Percentiles rank a stretch among this genome's conserved stretches.
These are phyloP conservation scores for Procambarus clarkii DNA, from an alignment of 1,140 invertebrate species.

Conservation along the genomic window DNA sequence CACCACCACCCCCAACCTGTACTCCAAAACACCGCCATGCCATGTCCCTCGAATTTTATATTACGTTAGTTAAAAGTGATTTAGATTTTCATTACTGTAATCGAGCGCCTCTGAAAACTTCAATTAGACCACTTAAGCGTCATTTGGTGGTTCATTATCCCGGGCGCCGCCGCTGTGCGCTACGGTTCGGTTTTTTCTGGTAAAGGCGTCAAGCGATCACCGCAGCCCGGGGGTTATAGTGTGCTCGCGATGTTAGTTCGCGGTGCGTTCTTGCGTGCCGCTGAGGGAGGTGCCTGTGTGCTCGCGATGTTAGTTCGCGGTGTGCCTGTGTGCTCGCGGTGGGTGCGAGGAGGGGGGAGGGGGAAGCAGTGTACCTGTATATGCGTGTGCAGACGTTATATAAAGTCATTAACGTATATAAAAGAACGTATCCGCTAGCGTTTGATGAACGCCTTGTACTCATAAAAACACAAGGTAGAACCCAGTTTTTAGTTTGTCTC, in stretches of 20 bases:
- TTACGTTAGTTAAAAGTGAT: conserved; percentile 17
- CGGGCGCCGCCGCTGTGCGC: background rate
- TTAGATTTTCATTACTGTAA: conserved; percentile 8
- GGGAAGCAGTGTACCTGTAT: background rate
- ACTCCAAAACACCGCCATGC: background rate
- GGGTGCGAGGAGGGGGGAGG: too few species aligned
- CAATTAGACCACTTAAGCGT: conserved; percentile 11
- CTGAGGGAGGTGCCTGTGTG: background rate
- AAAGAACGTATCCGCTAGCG: too few species aligned
- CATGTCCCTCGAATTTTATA: background rate
- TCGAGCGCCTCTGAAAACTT: background rate
- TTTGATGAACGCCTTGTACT: too few species aligned
- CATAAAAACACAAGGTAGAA: too few species aligned
- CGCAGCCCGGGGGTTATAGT: background rate
- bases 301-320: background rate
- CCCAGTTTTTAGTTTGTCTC: too few species aligned
- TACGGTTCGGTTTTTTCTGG: background rate
- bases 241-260: background rate
- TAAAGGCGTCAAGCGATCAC: background rate
- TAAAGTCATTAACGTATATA: too few species aligned
- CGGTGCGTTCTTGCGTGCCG: background rate
- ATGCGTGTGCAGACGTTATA: background rate
- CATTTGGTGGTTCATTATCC: conserved; percentile 3
- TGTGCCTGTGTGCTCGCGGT: background rate
- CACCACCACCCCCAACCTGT: background rate